Evolutionary conservation across 2,797 vertebrate genomes (phyloP).

Genomic region (Orientallactaga sibirica): DNA sequence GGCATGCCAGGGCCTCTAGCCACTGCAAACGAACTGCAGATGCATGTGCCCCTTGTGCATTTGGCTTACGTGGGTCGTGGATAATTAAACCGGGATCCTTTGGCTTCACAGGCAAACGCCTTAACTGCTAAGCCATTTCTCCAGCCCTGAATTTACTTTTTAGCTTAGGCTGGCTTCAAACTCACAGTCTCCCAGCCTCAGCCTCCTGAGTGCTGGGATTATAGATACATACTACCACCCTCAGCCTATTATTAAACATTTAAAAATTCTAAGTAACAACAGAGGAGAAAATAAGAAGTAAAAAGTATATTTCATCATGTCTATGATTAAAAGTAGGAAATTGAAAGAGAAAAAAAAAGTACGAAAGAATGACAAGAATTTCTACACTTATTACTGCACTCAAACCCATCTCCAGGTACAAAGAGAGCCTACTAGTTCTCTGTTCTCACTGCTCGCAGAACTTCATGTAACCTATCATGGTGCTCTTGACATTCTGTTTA

Average conservation of each 20-base stretch:
- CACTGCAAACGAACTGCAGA: too few relatives aligned
- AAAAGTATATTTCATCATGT: slow-evolving; percentile 4
- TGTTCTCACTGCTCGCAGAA: slow-evolving; percentile 41
- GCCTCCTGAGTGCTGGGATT: neutral
- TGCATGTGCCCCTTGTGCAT: too few relatives aligned
- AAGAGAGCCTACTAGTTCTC: neutral
- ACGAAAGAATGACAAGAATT: slow-evolving; percentile 5
- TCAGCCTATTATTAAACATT: neutral
- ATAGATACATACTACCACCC: neutral
- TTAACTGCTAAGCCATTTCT: too few relatives aligned
- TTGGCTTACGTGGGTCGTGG: too few relatives aligned
- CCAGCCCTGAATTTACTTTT: neutral
- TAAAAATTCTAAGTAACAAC: slow-evolving; percentile 45
- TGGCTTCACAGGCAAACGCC: too few relatives aligned
- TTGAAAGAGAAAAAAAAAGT: slow-evolving; percentile 44
- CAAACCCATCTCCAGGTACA: neutral
- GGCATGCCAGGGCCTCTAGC: too few relatives aligned
- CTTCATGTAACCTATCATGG: neutral
- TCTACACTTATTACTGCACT: slow-evolving; percentile 18
- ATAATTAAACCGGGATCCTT: too few relatives aligned
- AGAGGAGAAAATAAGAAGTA: slow-evolving; percentile 23
- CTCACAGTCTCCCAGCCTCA: neutral
- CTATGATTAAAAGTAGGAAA: slow-evolving; percentile 58
- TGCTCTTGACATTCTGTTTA: slow-evolving; percentile 34
- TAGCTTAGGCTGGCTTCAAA: neutral